A percentile compares a stretch with the other conserved stretches of the same genome.
phyloP scores from a whole-genome alignment of 2,888 invertebrate species.

The Tenthredo scrophulariae region DNA sequence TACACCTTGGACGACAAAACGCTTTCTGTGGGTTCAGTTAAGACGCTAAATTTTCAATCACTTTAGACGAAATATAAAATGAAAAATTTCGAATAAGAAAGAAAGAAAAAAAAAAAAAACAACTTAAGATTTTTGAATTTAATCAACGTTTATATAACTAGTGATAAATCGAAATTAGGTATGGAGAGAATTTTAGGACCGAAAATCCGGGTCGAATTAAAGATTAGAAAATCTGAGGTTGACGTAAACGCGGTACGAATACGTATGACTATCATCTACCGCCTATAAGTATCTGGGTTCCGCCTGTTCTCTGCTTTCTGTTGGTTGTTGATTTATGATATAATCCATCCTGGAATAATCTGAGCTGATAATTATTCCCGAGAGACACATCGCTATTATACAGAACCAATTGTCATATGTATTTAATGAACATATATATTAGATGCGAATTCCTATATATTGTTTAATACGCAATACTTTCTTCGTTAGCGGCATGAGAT shows the following conservation, averaged over 20 bases:
- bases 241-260: background rate
- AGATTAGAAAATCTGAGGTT: background rate
- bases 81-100: background rate
- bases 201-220: background rate
- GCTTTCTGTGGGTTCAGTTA: background rate
- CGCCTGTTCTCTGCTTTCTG: conserved; percentile 4
- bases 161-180: background rate
- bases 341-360: background rate
- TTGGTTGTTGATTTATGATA: background rate
- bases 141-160: background rate
- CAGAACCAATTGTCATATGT: too few species aligned
- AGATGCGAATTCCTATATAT: background rate
- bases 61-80: background rate
- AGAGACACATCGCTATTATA: too few species aligned
- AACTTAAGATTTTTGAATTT: background rate
- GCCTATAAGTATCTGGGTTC: background rate
- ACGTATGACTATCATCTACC: background rate
- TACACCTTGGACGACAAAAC: background rate
- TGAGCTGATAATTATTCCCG: background rate
- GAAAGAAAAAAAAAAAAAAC: background rate
- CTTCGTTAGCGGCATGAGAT: conserved; percentile 5
- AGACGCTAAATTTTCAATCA: background rate
- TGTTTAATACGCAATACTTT: background rate
- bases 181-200: background rate
- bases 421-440: too few species aligned